These are phyloP conservation scores for Fregetta grallaria DNA, from an alignment of 2,113 vertebrate genomes.

Conservation along the genomic window DNA sequence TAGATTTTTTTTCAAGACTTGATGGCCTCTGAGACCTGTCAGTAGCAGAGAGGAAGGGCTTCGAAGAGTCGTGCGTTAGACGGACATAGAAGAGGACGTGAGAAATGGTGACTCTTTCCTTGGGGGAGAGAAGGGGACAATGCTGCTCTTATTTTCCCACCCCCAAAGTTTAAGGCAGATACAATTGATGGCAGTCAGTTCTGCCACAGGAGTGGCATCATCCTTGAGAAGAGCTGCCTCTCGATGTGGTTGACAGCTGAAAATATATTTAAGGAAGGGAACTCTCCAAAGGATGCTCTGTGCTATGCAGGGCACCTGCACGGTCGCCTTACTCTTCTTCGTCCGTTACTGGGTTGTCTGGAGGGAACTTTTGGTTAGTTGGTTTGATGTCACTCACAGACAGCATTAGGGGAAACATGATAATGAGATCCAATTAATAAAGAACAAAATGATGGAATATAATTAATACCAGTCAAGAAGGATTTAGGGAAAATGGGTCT, in stretches of 20 bases:
- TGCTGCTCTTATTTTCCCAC: fast-evolving
- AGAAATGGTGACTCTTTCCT: neutral
- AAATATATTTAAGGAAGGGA: neutral
- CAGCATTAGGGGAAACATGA: neutral
- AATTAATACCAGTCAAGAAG: slow-evolving; percentile 8
- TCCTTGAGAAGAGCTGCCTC: neutral
- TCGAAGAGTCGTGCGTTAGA: fast-evolving
- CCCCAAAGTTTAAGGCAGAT: neutral
- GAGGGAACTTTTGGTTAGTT: neutral
- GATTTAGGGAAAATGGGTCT: slow-evolving; percentile 30
- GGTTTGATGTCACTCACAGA: neutral
- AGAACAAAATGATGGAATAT: neutral
- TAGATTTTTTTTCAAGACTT: neutral
- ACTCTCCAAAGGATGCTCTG: neutral
- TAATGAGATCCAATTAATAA: slow-evolving; percentile 36
- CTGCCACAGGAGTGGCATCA: neutral
- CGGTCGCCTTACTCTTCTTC: fast-evolving
- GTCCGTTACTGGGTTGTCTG: neutral
- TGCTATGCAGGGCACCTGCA: neutral
- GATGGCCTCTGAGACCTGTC: neutral
- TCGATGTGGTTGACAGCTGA: fast-evolving
- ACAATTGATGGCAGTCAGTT: neutral
- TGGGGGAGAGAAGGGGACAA: neutral
- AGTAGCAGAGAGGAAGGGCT: neutral
- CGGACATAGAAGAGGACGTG: neutral